These are phyloP conservation scores for Solenodon paradoxus DNA, from an alignment of 2,113 vertebrate species.

Conservation along the genomic window DNA sequence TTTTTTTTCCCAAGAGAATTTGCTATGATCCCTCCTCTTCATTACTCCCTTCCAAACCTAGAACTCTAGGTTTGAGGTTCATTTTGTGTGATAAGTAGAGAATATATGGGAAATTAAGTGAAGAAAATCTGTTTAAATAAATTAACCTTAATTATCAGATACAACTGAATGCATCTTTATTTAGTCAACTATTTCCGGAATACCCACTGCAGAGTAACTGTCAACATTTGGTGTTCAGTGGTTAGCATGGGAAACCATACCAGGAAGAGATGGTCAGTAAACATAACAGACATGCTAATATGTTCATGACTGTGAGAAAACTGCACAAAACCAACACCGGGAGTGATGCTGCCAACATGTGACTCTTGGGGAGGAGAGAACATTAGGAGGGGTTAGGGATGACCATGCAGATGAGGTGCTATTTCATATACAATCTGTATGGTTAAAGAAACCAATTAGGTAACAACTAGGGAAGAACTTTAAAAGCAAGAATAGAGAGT, in stretches of 20 bases:
- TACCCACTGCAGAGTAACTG: no score
- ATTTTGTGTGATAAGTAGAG: not conserved
- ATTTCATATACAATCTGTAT: not conserved
- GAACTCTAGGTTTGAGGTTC: not conserved
- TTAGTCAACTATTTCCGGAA: not conserved
- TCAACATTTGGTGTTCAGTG: not conserved
- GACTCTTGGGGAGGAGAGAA: not conserved
- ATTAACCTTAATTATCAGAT: not conserved
- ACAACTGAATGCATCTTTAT: not conserved
- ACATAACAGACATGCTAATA: not conserved
- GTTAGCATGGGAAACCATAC: no score
- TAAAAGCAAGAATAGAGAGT: not conserved
- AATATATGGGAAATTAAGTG: not conserved
- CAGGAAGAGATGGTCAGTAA: not conserved
- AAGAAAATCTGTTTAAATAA: not conserved
- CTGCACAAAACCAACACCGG: not conserved
- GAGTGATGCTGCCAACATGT: rapidly evolving
- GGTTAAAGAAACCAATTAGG: not conserved
- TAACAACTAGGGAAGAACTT: not conserved
- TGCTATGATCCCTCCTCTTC: not conserved
- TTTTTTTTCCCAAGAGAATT: not conserved
- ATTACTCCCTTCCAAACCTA: no score
- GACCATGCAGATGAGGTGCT: not conserved
- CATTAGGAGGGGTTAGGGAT: not conserved
- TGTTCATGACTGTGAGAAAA: not conserved